These are phyloP conservation scores for Cebidichthys violaceus DNA, from an alignment of 2,113 vertebrate genomes.

Conservation along the genomic window DNA sequence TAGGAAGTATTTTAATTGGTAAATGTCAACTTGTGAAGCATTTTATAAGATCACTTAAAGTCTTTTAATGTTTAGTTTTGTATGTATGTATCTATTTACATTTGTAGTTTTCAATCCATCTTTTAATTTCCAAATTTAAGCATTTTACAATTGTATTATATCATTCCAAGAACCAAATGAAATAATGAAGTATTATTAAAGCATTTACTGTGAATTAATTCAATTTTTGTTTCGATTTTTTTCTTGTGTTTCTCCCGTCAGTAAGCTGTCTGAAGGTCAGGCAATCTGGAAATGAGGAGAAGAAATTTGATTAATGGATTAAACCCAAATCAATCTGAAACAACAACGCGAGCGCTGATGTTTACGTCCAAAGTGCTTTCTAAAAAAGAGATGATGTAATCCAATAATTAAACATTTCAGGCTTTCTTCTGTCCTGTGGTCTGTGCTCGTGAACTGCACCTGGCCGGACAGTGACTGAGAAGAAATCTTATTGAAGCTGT, in stretches of 20 bases:
- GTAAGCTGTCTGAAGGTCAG: slow-evolving; percentile 41
- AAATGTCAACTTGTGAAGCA: background rate
- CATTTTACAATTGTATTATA: background rate
- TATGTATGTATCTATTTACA: background rate
- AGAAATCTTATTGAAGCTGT: slow-evolving; percentile 67
- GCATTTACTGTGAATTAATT: slow-evolving; percentile 22
- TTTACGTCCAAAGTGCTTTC: slow-evolving; percentile 39
- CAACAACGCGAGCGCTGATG: slow-evolving; percentile 10
- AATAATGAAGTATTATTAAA: slow-evolving; percentile 35
- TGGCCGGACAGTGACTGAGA: slow-evolving; percentile 53
- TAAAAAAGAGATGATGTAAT: slow-evolving; percentile 49
- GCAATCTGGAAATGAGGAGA: slow-evolving; percentile 57
- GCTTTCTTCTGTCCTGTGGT: slow-evolving; percentile 36
- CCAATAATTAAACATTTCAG: slow-evolving; percentile 53
- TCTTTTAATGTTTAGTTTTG: background rate
- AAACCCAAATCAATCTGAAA: slow-evolving; percentile 29
- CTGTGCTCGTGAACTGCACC: slow-evolving; percentile 50
- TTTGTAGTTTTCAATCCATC: background rate
- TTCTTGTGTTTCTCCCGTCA: slow-evolving; percentile 22
- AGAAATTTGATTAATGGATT: slow-evolving; percentile 65
- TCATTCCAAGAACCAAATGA: background rate
- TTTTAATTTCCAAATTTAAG: background rate
- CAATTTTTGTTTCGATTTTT: slow-evolving; percentile 8
- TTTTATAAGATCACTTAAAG: too few relatives aligned
- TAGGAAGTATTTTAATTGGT: background rate